These are phyloP conservation scores for Leptinotarsa tumamoca DNA, from an alignment of 2,888 invertebrate species.

Conservation along the genomic window DNA sequence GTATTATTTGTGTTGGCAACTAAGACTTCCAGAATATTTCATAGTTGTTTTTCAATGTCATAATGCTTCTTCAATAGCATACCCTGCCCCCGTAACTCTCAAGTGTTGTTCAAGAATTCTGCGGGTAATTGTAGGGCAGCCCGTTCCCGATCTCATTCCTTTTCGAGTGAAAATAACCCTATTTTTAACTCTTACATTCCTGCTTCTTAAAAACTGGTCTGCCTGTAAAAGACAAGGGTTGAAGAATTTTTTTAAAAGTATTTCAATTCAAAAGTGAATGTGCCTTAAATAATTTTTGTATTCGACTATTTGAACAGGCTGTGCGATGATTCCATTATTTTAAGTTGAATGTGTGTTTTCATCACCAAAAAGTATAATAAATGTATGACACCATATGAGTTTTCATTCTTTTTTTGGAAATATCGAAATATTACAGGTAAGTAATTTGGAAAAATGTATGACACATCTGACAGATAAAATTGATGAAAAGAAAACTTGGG, in stretches of 20 bases:
- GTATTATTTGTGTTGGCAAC: no score
- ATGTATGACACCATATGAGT: not conserved
- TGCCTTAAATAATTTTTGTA: conserved; percentile 48
- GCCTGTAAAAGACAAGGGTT: not conserved
- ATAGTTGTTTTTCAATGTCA: no score
- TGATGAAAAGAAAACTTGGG: no score
- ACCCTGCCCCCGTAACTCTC: not conserved
- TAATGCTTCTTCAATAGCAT: no score
- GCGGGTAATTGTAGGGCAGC: not conserved
- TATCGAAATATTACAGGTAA: no score
- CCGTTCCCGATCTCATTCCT: no score
- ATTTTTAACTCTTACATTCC: conserved; percentile 5
- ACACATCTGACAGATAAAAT: no score
- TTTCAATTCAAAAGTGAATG: conserved; percentile 41
- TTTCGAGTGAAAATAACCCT: not conserved
- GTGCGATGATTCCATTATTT: conserved; percentile 50
- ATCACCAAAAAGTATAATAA: conserved; percentile 20
- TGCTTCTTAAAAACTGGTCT: not conserved
- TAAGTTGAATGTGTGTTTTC: conserved; percentile 25
- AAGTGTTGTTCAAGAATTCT: not conserved
- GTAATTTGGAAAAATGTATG: no score
- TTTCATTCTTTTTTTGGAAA: conserved; percentile 1
- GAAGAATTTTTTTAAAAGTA: conserved; percentile 19
- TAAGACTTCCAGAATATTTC: no score
- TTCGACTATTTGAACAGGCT: conserved; percentile 46